A percentile compares a stretch with the other conserved stretches of the same genome.
These are phyloP conservation scores for Leptinotarsa texana DNA, from an alignment of 1,140 invertebrate species.

Conservation along the genomic window DNA sequence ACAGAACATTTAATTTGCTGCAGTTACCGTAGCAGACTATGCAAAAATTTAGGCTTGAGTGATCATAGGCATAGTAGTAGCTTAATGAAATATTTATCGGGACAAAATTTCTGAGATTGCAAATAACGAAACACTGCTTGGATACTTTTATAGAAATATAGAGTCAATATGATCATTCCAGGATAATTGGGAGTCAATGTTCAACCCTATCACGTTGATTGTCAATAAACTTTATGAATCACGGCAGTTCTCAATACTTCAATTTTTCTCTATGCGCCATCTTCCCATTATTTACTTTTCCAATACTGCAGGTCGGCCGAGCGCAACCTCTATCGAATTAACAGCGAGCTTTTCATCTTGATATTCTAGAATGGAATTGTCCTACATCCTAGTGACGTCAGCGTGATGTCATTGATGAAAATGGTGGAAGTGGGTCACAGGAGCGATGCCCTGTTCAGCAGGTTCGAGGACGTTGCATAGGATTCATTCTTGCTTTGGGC, in stretches of 20 bases:
- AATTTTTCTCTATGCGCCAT: neutral
- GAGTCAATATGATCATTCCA: too few relatives aligned
- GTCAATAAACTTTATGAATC: too few relatives aligned
- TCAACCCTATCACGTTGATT: too few relatives aligned
- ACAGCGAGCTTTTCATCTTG: conserved; percentile 32
- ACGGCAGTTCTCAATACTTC: neutral
- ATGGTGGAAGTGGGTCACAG: conserved; percentile 52
- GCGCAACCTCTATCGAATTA: conserved; percentile 7
- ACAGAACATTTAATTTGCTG: too few relatives aligned
- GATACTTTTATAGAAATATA: too few relatives aligned
- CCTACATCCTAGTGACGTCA: conserved; percentile 56
- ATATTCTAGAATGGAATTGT: conserved; percentile 57
- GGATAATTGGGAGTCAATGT: too few relatives aligned
- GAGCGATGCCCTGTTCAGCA: conserved; percentile 53
- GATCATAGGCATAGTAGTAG: too few relatives aligned
- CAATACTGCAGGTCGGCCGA: neutral
- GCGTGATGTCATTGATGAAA: conserved; percentile 45
- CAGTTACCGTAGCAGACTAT: too few relatives aligned
- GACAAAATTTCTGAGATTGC: too few relatives aligned
- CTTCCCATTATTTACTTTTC: neutral
- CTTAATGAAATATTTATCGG: too few relatives aligned
- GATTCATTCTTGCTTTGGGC: conserved; percentile 43
- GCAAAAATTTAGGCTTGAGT: too few relatives aligned
- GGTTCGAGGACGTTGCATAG: conserved; percentile 50
- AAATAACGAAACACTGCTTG: too few relatives aligned